Evolutionary conservation across 1,140 invertebrate species (phyloP), one percentile per base, ranked within the genome.

Genomic region (Mycetomoellerius zeteki): DNA sequence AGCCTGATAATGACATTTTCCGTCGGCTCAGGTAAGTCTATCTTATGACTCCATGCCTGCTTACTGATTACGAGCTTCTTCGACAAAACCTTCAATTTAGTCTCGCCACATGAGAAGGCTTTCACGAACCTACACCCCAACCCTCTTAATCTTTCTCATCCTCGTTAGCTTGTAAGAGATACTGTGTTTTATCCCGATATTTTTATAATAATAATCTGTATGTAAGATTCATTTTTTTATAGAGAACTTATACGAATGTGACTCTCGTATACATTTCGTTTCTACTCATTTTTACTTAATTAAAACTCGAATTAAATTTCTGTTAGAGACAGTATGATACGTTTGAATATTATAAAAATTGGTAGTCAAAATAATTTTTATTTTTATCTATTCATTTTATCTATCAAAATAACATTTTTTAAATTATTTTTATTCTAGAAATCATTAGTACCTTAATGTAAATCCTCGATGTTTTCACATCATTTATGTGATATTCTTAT

Each of bases 1-100:
- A 86, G 33, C 73, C 65, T 84, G 86, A 88, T 91, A 91, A 91
- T 88, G 82, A 90, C 82, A 90, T 86, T 90, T 91, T 90, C 87
- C 89, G 62, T 33, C 50, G 85, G 27, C 78, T 64, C 54, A 64
- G 60, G 87, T 62, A 85, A 81, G 80, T 84, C 78, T 82, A 85
- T 87, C 76, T 86, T 84, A 84, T 69, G 54, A 62, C 19, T 84
- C 69, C 54, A 60, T 47, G 80, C 69, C 67, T 73, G 80, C 52
- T 82, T 73, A 82, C 80, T 81, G 77, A 81, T 81, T 81, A 30
- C 67, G 80, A 47, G 19, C 27, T 37, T 19, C 14, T 27, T 30
- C 69, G 21, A 30, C 19, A 21, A 82, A 84, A 75, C 75, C 69
- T 43, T 16, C 80, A 73, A 84, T 84, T 84, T 50, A 47, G 69